phyloP scores from a whole-genome alignment of 2,113 vertebrate genomes.

The Phainopepla nitens region DNA sequence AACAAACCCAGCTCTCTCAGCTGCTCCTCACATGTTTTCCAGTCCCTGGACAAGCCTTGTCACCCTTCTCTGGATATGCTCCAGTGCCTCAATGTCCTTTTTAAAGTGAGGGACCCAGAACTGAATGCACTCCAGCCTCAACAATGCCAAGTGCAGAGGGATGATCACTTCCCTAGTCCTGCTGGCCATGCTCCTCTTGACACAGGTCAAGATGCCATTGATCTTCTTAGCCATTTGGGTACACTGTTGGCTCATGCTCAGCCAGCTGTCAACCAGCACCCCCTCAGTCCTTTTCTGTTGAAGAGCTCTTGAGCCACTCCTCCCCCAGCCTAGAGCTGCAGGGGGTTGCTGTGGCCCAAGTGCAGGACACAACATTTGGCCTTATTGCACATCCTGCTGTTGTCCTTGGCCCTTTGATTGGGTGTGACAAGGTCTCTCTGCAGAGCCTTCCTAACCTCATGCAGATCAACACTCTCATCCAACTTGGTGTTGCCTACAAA shows the following conservation, averaged over 20 bases:
- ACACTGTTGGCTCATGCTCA: neutral
- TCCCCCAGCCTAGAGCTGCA: neutral
- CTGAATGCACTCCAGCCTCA: neutral
- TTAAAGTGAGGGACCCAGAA: neutral
- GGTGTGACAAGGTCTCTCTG: neutral
- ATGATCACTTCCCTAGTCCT: neutral
- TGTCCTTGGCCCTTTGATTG: accelerated
- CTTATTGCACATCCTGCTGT: neutral
- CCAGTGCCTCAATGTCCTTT: neutral
- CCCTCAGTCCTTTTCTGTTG: neutral
- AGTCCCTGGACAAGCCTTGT: neutral
- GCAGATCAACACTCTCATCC: neutral
- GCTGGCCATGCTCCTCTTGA: neutral
- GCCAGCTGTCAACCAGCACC: neutral
- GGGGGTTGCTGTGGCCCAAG: neutral
- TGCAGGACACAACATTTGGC: neutral
- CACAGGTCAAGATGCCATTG: neutral
- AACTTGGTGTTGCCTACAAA: neutral
- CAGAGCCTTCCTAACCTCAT: neutral
- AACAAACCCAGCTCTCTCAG: neutral
- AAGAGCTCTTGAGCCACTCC: neutral
- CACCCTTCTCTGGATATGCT: neutral
- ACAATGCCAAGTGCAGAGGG: neutral
- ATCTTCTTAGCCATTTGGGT: neutral
- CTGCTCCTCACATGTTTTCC: neutral